Base-by-base conservation (phyloP, 1,140 invertebrate species). In the Globodera ellingtonae region DNA sequence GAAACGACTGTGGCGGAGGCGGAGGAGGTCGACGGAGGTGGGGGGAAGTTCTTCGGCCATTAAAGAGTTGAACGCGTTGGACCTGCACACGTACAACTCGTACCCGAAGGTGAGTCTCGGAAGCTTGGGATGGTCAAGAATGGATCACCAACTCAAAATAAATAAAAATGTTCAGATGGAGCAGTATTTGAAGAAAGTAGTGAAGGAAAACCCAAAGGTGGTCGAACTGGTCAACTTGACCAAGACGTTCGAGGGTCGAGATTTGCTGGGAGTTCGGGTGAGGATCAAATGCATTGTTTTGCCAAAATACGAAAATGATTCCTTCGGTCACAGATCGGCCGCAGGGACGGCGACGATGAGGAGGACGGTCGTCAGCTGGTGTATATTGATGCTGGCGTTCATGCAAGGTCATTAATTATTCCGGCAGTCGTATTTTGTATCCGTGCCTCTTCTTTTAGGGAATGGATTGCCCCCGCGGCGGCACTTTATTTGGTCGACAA, bases 361-460 rank as follows among this genome's bases (percentile, higher is more conserved):
- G 44, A 71, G 50, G 44, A 71, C 6, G 62, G 24, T 50, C 35
- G 62, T 76, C 74, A 85, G 24, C 79, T 85, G 9, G 89, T 90
- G n/a, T 89, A 87, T 73, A 86, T 90, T 18, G 90, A 90, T 71
- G 89, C 87, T 15, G 89, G 89, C 6, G 89, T 90, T 47, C 90
- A 90, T 81, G 89, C 89, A 0, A 71, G 90, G 59, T 89, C 89
- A 35, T 78, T 21, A 15, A 72, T n/a, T 75, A 3, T 13, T 56
- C 9, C 35, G 35, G 35, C 35, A 35, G 35, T 35, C 35, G 35
- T 35, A 35, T 35, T 3, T 35, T 35, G 3, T 35, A 35, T 35
- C 35, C 35, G 35, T 35, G 13, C 56, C 56, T 6, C 3, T 15
- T 59, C 18, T 13, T 7, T 4, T 13, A 50, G 81, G 46, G 82